phyloP scores from a whole-genome alignment of 2,888 invertebrate species.

The Adelognathus sp. region DNA sequence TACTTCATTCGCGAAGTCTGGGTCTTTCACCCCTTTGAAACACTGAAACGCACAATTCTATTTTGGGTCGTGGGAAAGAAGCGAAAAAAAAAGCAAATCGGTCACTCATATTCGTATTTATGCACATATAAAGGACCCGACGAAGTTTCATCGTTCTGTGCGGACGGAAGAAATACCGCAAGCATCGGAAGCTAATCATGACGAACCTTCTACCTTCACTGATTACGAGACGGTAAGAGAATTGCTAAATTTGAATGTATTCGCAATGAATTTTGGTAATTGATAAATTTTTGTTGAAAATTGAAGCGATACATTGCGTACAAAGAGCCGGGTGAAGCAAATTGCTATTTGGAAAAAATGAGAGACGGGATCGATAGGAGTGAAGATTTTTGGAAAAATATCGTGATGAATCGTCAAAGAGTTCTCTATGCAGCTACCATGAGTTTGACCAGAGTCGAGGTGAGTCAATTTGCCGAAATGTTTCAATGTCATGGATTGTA shows the following conservation, averaged over 20 bases:
- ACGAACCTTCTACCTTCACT: slow-evolving; percentile 67
- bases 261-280: not conserved
- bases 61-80: not conserved
- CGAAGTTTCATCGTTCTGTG: slow-evolving; percentile 71
- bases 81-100: not conserved
- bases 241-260: not conserved
- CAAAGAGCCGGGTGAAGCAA: slow-evolving; percentile 78
- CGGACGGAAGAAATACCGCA: slow-evolving; percentile 36
- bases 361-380: slow-evolving; percentile 45
- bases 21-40: slow-evolving; percentile 11
- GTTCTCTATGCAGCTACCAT: slow-evolving; percentile 75
- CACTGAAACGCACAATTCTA: not conserved
- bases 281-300: slow-evolving; percentile 34
- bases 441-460: slow-evolving; percentile 80
- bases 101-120: not conserved
- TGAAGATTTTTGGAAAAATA: slow-evolving; percentile 56
- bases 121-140: slow-evolving; percentile 67
- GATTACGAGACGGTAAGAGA: slow-evolving; percentile 72
- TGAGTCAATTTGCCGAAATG: slow-evolving; percentile 59
- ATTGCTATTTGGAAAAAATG: slow-evolving; percentile 81
- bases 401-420: slow-evolving; percentile 52
- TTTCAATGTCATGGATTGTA: not conserved
- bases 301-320: slow-evolving; percentile 81
- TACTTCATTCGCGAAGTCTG: slow-evolving; percentile 28
- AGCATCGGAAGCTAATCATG: slow-evolving; percentile 13